Evolutionary conservation across 2,797 vertebrate species (phyloP), one percentile per base, ranked within the genome.

Genomic region (Silurus aristotelis): DNA sequence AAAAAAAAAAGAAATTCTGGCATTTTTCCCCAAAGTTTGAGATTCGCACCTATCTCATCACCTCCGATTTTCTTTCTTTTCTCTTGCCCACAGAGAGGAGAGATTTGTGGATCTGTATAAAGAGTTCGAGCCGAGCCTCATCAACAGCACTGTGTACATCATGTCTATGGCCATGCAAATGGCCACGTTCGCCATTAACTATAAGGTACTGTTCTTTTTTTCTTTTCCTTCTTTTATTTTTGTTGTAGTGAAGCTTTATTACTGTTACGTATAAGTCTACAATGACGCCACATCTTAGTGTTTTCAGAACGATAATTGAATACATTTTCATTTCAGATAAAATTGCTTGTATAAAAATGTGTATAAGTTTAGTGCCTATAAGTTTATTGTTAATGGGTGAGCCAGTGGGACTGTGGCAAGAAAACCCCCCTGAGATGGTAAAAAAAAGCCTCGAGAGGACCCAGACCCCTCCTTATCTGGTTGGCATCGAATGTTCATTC

Each of bases 111-210:
- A 99, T 88, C 93, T 99, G 25, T 97, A 97, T 91, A 98, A 98
- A 93, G 98, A 98, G 68, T 99, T 99, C 89, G 97, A 98, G 93
- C 98, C 98, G 0, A 99, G 96, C 88, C 93, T 99, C 27, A 97
- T 99, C 83, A 99, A 99, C 95, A 99, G 98, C 93, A 99, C 98
- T 0, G 97, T 99, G 82, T 99, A 99, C 90, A 98, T 99, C 90
- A 99, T 99, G 97, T 98, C 98, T 3, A 97, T 99, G 97, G 98
- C 98, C 67, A 99, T 99, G 98, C 98, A 99, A 90, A 98, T 98
- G 95, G 97, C 97, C 85, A 99, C 98, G 0, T 99, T 99, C n/a
- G 98, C 98, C 80, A 99, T 99, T 92, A 99, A 99, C 93, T 99
- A 99, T 92, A 99, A 98, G 97, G 98, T 98, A 93, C 20, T 63